Percentiles rank a stretch among this genome's conserved stretches.
Conservation (phyloP, 2,888 invertebrate genomes). For the Digitonthophagus gazella region DNA sequence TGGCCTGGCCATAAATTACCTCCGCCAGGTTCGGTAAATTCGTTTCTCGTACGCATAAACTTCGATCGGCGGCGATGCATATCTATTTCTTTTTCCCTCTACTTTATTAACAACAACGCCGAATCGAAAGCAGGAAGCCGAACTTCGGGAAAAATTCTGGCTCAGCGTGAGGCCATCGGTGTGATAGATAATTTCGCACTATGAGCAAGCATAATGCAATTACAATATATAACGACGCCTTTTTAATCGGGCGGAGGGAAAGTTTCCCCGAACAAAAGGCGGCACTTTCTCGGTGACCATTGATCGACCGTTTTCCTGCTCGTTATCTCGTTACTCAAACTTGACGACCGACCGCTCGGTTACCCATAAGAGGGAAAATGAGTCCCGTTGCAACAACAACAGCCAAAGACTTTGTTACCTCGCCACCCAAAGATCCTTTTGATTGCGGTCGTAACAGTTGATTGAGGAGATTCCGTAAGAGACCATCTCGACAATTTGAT, state of each 20-base stretch:
- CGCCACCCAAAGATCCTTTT: neutral
- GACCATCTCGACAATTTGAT: neutral
- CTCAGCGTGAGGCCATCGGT: neutral
- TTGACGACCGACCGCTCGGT: neutral
- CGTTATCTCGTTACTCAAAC: neutral
- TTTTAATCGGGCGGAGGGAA: neutral
- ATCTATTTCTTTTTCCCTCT: neutral
- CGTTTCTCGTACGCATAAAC: neutral
- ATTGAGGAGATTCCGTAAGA: neutral
- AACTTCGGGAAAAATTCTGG: neutral
- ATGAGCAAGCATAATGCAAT: neutral
- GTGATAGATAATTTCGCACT: neutral
- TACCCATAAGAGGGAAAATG: neutral
- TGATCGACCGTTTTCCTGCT: neutral
- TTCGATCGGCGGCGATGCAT: neutral
- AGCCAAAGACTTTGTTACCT: neutral
- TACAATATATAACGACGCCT: neutral
- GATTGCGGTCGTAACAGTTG: neutral
- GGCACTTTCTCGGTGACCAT: neutral
- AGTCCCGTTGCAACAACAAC: neutral
- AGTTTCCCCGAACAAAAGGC: neutral
- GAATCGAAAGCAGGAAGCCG: neutral
- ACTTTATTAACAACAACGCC: neutral
- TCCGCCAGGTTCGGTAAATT: neutral
- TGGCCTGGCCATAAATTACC: neutral